Base-by-base conservation (phyloP, 2,113 vertebrate species). In the Nothobranchius furzeri region DNA sequence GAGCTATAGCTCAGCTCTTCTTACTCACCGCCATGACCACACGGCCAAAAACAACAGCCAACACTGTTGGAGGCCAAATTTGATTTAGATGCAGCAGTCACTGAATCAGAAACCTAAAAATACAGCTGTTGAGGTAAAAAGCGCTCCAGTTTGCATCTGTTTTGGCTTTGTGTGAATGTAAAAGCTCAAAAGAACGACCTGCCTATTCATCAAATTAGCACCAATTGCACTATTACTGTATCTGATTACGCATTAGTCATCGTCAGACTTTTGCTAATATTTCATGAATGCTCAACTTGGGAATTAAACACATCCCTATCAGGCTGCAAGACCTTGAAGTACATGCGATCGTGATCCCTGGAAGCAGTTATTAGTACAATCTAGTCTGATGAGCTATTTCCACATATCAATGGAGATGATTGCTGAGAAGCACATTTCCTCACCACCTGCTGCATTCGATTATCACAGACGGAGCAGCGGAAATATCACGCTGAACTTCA, bases 361-460 rank as follows among this genome's bases (percentile, higher is more conserved):
- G 85, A 88, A 89, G 85, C 88, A 87, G 82, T 92, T 91, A 91
- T 91, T 91, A 91, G 87, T 73, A 91, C 91, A 91, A 92, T 93
- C 91, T 89, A 74, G 78, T 77, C 86, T 92, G 92, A 93, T 93
- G 91, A 92, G 91, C 92, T 86, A 93, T 93, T 92, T 90, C 85
- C 81, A 86, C 83, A 82, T 80, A 87, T 92, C 89, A 90, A 91
- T 89, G 70, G 90, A 87, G 86, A 92, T 92, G 89, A 92, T 93
- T 92, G 86, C 86, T 75, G 86, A 88, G 87, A 89, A 81, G 76
- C 82, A 82, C 79, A 71, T 89, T 93, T 93, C 91, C 86, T 87
- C 71, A 64, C 90, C 91, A 92, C 92, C 91, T 92, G 91, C 90
- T 79, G 91, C 82, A 86, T 81, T 68, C 86, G 78, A 90, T 91